Base-by-base conservation (phyloP, 2,797 vertebrate species). In the Rhinogobio ventralis region DNA sequence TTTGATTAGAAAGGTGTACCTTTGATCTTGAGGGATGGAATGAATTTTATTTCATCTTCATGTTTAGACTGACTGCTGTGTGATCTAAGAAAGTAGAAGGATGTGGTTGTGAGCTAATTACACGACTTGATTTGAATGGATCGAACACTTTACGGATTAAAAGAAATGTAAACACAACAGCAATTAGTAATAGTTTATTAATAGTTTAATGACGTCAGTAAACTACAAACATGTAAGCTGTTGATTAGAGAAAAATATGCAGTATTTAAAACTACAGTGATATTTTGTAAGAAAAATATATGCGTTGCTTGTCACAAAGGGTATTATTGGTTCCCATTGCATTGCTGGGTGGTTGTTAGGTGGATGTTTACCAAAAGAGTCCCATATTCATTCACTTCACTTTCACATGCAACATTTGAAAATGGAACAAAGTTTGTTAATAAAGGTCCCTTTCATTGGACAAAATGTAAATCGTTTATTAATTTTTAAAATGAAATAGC, bases 1-100 rank as follows among this genome's bases (percentile, higher is more conserved):
- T 79, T 85, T 85, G 75, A 85, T 85, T 85, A 79, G 55, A 39
- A 72, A 85, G 76, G 83, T 85, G 76, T 85, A 85, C 28, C 76
- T 85, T 79, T 85, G 83, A 85, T 85, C 83, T 79, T 62, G 53
- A 85, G 76, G 76, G 51, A 79, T 60, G 55, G 66, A 33, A 79
- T 85, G 28, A 4, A 72, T 85, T 79, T 79, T 72, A 79, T 72
- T 72, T 85, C 76, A 72, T 85, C 76, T 79, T 85, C 67, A 72
- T 62, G 76, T 79, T 77, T 69, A 28, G 64, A 69, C 73, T 53
- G 62, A 83, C 67, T 85, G 76, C 75, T 79, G 67, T 79, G 76
- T 79, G 76, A 85, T 72, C 76, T 85, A 66, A 49, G 67, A 51
- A 68, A 85, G 83, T 71, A 62, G 42, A 85, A 71, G 67, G 67